Percentiles rank a stretch among this genome's conserved stretches.
Evolutionary conservation across 2,113 vertebrate species (phyloP).

Genomic region (Heptranchias perlo): DNA sequence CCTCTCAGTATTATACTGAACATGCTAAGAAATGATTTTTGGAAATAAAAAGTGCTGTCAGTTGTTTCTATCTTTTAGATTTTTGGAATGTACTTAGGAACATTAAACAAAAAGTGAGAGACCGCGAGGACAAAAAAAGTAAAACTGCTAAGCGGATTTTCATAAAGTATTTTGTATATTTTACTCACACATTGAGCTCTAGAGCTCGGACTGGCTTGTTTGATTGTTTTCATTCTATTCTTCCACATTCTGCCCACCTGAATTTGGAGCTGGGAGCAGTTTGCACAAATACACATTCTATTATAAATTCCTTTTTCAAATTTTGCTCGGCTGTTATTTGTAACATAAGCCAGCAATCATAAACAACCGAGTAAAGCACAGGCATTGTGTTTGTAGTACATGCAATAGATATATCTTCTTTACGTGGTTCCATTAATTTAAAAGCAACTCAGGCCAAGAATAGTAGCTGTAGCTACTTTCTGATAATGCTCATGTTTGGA

Average conservation of each 20-base stretch:
- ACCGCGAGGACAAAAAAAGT: not conserved
- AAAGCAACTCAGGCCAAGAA: constrained; percentile 51
- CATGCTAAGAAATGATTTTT: not conserved
- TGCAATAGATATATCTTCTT: constrained; percentile 57
- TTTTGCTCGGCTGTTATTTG: constrained; percentile 47
- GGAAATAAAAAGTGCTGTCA: constrained; percentile 26
- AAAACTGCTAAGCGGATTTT: not conserved
- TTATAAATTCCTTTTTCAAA: constrained; percentile 37
- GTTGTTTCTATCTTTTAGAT: not conserved
- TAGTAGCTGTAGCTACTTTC: constrained; percentile 25
- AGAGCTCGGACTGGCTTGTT: not conserved
- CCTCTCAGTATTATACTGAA: not conserved
- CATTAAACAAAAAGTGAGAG: constrained; percentile 23
- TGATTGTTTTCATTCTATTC: not conserved
- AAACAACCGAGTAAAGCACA: constrained; percentile 58
- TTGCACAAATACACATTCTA: constrained; percentile 27
- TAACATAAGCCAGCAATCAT: constrained; percentile 57
- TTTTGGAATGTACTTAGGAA: constrained; percentile 27
- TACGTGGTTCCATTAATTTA: constrained; percentile 62
- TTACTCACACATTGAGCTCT: not conserved
- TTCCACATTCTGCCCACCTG: constrained; percentile 25
- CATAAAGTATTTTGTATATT: not conserved
- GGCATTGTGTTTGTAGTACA: constrained; percentile 63
- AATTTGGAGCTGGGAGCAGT: constrained; percentile 26
- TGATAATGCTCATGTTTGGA: constrained; percentile 20